These are phyloP conservation scores for Platysternon megacephalum DNA, from an alignment of 2,113 vertebrate species.

Conservation along the genomic window DNA sequence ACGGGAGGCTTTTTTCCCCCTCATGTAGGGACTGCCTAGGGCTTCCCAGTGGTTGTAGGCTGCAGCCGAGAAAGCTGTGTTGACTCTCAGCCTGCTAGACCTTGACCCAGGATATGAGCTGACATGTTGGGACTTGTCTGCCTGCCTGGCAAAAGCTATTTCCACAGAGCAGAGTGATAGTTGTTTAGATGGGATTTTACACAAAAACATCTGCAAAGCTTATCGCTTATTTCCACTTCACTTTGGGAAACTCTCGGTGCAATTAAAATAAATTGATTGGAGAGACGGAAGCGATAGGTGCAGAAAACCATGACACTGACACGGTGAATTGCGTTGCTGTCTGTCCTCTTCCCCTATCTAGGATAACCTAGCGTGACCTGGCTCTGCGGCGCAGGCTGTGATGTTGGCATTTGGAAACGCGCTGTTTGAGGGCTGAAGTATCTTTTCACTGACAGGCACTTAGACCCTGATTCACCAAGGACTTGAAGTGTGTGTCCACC, in stretches of 20 bases:
- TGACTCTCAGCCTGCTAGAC: neutral
- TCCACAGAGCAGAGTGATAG: neutral
- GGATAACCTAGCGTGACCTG: neutral
- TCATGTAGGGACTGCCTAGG: neutral
- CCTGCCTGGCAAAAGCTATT: neutral
- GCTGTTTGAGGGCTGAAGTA: neutral
- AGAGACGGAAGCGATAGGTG: neutral
- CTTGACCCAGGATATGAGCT: neutral
- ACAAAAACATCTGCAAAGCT: neutral
- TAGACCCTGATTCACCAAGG: too few species aligned
- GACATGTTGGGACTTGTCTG: neutral
- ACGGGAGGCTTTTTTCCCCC: neutral
- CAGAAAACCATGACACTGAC: neutral
- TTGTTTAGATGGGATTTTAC: neutral
- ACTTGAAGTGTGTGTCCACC: neutral
- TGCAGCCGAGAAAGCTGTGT: neutral
- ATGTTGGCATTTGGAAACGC: neutral
- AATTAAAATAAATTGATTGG: neutral
- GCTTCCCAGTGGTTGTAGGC: neutral
- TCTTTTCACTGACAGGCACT: neutral
- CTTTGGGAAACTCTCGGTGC: accelerated
- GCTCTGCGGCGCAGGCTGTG: neutral
- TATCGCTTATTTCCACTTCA: neutral
- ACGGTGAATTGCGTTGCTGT: neutral
- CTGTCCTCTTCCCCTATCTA: neutral